Percentiles rank a stretch among this genome's conserved stretches.
Conservation (phyloP, 2,888 invertebrate species). For the Aporophyla nigra region DNA sequence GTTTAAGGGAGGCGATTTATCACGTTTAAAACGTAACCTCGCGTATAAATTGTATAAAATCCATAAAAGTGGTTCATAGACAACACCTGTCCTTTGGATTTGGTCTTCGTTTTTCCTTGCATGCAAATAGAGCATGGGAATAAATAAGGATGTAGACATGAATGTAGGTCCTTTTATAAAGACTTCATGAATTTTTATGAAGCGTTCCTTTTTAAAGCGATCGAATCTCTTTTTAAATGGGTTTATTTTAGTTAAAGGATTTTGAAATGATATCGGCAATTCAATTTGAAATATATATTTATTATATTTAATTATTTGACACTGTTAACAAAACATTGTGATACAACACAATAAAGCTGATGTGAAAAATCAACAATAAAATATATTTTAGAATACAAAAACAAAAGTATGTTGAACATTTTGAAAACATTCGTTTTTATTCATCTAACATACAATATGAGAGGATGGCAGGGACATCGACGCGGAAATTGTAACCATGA, state of each 20-base stretch:
- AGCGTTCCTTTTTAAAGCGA: neutral
- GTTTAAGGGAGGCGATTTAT: conserved; percentile 83
- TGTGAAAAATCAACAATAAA: conserved; percentile 44
- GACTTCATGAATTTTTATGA: neutral
- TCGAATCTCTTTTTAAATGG: neutral
- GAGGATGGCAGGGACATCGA: no score
- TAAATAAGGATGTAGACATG: conserved; percentile 6
- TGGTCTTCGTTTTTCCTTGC: conserved; percentile 28
- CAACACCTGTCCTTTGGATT: conserved; percentile 74
- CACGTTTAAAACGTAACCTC: conserved; percentile 78
- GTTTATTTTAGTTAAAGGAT: neutral
- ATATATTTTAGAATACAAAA: conserved; percentile 6
- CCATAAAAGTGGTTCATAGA: conserved; percentile 75
- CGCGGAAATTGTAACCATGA: no score
- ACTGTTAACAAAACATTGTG: conserved; percentile 31
- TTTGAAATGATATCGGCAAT: neutral
- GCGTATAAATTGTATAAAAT: conserved; percentile 74
- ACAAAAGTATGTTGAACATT: conserved; percentile 7
- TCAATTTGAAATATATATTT: conserved; percentile 23
- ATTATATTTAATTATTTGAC: conserved; percentile 28
- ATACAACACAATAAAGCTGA: conserved; percentile 31
- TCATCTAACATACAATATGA: conserved; percentile 8
- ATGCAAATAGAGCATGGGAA: conserved; percentile 21
- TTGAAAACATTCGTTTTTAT: conserved; percentile 14
- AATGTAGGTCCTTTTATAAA: neutral